Conservation (phyloP, 2,888 invertebrate genomes). For the Tetrapedia diversipes region DNA sequence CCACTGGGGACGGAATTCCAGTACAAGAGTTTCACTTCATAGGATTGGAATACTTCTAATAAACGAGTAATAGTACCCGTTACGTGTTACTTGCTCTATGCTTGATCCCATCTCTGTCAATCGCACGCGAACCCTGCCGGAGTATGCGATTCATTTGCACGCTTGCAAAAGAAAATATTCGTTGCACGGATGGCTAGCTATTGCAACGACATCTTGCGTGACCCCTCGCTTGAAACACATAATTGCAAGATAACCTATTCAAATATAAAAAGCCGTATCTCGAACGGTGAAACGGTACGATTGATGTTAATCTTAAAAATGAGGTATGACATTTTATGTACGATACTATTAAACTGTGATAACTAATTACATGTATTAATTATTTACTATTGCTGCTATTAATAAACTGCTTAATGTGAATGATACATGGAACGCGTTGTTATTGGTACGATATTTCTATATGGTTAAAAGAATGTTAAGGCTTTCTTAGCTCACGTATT, state of each 20-base stretch:
- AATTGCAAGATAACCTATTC: neutral
- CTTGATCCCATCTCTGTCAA: too few species aligned
- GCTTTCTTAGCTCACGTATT: neutral
- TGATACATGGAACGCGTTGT: neutral
- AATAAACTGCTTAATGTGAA: neutral
- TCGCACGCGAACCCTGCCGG: constrained; percentile 4
- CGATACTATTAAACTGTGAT: neutral
- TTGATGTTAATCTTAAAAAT: neutral
- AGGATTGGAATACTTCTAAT: too few species aligned
- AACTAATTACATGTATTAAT: neutral
- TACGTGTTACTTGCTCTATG: too few species aligned
- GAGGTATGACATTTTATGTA: too few species aligned
- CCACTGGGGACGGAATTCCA: too few species aligned
- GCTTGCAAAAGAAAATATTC: neutral
- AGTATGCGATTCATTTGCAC: constrained; percentile 14
- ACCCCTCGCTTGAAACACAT: neutral
- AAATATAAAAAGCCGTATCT: neutral
- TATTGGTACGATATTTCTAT: constrained; percentile 16
- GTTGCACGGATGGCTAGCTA: neutral
- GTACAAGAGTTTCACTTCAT: too few species aligned
- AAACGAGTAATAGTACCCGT: too few species aligned
- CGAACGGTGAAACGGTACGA: neutral
- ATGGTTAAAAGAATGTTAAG: constrained; percentile 10
- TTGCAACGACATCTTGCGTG: neutral
- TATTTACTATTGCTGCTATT: neutral